Evolutionary conservation across 2,888 invertebrate genomes (phyloP), one percentile per base, ranked within the genome.

Genomic region (Xylota segnis): DNA sequence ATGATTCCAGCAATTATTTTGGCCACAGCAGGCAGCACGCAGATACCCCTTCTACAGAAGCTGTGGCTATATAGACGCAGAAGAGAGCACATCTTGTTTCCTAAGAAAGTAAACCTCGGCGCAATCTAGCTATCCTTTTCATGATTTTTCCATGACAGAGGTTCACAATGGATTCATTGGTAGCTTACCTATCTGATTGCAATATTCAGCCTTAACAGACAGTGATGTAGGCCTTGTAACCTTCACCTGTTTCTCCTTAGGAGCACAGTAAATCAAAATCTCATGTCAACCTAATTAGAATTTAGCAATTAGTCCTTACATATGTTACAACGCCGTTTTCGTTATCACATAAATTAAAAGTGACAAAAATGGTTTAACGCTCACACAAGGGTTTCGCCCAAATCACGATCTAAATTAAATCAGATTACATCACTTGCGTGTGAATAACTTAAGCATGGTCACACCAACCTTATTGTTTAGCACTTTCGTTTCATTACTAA

Each of bases 361-460:
- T 65, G 71, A 76, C 81, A 71, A 84, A 75, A 81, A 14, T 47
- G 52, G 32, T 45, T 61, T 43, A 75, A 56, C 54, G 54, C 27
- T 70, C 59, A 65, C 34, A 72, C 59, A 43, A n/a, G 27, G 14
- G 5, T 18, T 9, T 12, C 32, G 10, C 1, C 27, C 50, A 23
- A 75, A 75, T 65, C 65, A 29, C 29, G 65, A 54, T 71, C 71
- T 65, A 75, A 75, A 81, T 81, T 81, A 66, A 81, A 84, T 81
- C 81, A 71, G 45, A 84, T 75, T 83, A 23, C 47, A 65, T 56
- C 29, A 52, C 50, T 81, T 71, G 84, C 81, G 84, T 84, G 84
- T 75, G 65, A 59, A 84, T 81, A 79, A 75, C 68, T 59, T 71
- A 65, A 63, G 70, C 54, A 45, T 70, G 74, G 75, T 65, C 63